Percentiles rank a stretch among this genome's conserved stretches.
These are phyloP conservation scores for Seriola aureovittata DNA, from an alignment of 2,113 vertebrate species.

Conservation along the genomic window DNA sequence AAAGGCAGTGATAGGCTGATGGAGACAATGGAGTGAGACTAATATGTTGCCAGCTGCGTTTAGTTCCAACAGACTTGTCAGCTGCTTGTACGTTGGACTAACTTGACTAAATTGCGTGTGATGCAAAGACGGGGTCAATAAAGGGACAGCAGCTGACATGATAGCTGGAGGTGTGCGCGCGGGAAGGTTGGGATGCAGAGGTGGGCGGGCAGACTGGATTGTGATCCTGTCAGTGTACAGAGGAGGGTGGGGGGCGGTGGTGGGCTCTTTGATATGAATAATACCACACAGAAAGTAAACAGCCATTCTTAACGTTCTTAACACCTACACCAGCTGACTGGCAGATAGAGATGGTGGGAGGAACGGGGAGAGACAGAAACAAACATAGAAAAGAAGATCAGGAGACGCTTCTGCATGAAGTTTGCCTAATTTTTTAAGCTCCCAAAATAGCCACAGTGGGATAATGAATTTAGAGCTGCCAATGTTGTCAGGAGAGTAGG, in stretches of 20 bases:
- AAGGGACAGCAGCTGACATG: conserved; percentile 77
- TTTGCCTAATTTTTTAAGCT: conserved; percentile 65
- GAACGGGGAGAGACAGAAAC: conserved; percentile 33
- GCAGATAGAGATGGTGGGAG: conserved; percentile 44
- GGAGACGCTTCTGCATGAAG: conserved; percentile 51
- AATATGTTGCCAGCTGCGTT: conserved; percentile 39
- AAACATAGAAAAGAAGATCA: conserved; percentile 39
- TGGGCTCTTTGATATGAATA: conserved; percentile 70
- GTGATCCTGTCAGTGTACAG: conserved; percentile 55
- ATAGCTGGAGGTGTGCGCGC: conserved; percentile 57
- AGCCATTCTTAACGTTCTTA: conserved; percentile 63
- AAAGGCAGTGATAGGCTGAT: conserved; percentile 5
- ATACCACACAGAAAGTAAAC: conserved; percentile 73
- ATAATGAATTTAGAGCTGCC: conserved; percentile 61
- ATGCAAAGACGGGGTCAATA: conserved; percentile 70
- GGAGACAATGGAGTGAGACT: conserved; percentile 46
- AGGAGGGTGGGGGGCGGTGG: conserved; percentile 24
- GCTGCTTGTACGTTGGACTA: conserved; percentile 46
- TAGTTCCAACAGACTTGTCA: conserved; percentile 52
- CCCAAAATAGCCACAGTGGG: conserved; percentile 70
- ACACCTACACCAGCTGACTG: conserved; percentile 74
- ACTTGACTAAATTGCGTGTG: conserved; percentile 54
- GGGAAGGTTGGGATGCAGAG: conserved; percentile 17
- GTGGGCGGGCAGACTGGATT: conserved; percentile 48
- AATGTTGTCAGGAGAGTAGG: conserved; percentile 60